These are phyloP conservation scores for Catalaphyllia jardinei DNA, from an alignment of 64 coral and sea anemone species.

Conservation along the genomic window DNA sequence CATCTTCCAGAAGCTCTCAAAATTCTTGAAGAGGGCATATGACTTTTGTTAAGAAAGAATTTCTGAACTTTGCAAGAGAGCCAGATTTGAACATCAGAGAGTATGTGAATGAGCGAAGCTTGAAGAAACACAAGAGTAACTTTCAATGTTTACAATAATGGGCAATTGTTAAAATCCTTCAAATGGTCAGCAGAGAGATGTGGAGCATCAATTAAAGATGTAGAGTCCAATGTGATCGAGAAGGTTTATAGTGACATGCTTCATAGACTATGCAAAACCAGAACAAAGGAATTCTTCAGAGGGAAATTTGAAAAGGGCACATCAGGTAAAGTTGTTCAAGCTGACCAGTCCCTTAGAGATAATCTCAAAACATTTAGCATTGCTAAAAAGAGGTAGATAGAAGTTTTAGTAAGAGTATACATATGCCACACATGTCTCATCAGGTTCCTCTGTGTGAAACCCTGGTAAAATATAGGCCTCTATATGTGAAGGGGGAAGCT, in stretches of 20 bases:
- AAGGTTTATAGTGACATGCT: neutral
- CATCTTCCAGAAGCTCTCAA: neutral
- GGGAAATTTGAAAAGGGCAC: constrained; percentile 5
- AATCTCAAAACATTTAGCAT: constrained; percentile 36
- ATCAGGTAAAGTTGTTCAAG: constrained; percentile 27
- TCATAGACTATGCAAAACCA: constrained; percentile 10
- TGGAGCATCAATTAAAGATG: neutral
- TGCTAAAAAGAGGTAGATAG: neutral
- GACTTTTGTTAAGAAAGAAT: constrained; percentile 17
- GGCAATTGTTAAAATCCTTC: constrained; percentile 22
- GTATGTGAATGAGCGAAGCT: neutral
- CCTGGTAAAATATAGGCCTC: too few species aligned
- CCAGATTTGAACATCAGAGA: constrained; percentile 12
- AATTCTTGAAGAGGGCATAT: constrained; percentile 9
- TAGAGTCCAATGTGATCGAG: neutral
- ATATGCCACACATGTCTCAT: too few species aligned
- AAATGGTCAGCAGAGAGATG: neutral
- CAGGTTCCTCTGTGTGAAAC: too few species aligned
- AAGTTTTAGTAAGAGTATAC: neutral
- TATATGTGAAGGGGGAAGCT: too few species aligned
- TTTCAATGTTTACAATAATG: constrained; percentile 19
- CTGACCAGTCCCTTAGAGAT: constrained; percentile 20
- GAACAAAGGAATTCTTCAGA: constrained; percentile 23
- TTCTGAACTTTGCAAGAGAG: constrained; percentile 10
- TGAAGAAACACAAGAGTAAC: constrained; percentile 10